Evolutionary conservation across 2,797 vertebrate genomes (phyloP).

Genomic region (Lepus oiostolus): DNA sequence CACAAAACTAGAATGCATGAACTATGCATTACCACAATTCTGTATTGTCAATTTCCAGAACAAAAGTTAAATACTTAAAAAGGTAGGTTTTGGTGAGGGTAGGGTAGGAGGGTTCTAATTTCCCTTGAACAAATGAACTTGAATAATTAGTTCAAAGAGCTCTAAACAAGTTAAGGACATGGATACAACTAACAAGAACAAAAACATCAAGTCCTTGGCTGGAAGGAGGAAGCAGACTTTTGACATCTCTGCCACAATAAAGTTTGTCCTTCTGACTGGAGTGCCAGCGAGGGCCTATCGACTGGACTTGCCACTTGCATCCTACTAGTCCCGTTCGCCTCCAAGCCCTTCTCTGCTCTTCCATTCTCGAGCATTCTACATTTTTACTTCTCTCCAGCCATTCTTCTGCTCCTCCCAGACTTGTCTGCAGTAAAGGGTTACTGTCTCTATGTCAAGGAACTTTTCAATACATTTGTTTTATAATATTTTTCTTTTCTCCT

Average conservation of each 20-base stretch:
- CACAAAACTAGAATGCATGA: not conserved
- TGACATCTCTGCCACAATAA: not conserved
- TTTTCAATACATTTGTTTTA: conserved; percentile 64
- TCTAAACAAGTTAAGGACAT: not conserved
- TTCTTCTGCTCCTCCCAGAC: not conserved
- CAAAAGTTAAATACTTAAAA: not conserved
- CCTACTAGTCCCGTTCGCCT: not conserved
- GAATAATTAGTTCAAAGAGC: not conserved
- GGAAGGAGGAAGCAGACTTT: not conserved
- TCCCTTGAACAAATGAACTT: not conserved
- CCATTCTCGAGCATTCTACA: not conserved
- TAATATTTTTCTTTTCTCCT: conserved; percentile 17
- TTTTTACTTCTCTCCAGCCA: not conserved
- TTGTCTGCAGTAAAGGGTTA: conserved; percentile 48
- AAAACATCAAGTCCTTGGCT: not conserved
- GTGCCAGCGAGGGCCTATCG: not conserved
- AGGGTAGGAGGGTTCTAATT: not conserved
- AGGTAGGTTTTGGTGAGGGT: not conserved
- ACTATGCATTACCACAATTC: not conserved
- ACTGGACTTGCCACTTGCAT: not conserved
- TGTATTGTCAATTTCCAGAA: not conserved
- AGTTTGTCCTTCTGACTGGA: not conserved
- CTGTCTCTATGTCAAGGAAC: conserved; percentile 8
- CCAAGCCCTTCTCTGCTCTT: not conserved
- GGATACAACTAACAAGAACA: not conserved